A percentile compares a stretch with the other conserved stretches of the same genome.
Evolutionary conservation across 2,113 vertebrate species (phyloP).

Genomic region (Marcusenius ussheri): DNA sequence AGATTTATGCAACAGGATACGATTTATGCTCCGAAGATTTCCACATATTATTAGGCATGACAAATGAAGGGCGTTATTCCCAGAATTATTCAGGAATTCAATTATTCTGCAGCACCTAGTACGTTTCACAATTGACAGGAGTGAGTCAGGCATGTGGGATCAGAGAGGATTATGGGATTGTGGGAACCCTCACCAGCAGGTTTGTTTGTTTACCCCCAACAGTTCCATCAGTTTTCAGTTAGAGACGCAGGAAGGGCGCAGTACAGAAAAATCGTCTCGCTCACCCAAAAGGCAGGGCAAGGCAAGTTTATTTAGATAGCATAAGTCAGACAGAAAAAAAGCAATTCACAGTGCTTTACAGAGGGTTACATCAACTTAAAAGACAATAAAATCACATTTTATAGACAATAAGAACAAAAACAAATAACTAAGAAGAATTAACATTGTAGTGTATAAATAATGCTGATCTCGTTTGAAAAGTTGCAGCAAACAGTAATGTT

Average conservation of each 20-base stretch:
- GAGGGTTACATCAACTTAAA: neutral
- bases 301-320: neutral
- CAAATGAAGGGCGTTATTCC: neutral
- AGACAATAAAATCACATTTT: neutral
- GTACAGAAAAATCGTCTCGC: neutral
- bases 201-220: neutral
- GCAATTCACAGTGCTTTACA: neutral
- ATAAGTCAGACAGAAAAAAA: neutral
- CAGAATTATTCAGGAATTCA: neutral
- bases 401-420: neutral
- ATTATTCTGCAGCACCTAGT: neutral
- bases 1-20: neutral
- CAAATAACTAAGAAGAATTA: neutral
- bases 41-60: neutral
- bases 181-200: neutral
- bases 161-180: neutral
- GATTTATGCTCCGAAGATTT: neutral
- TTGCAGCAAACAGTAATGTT: neutral
- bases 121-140: neutral
- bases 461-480: neutral
- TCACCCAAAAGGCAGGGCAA: neutral
- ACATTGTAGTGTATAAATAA: neutral
- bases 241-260: neutral
- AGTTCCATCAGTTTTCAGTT: neutral
- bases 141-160: neutral